A percentile compares a stretch with the other conserved stretches of the same genome.
These are phyloP conservation scores for Verasper variegatus DNA, from an alignment of 2,113 vertebrate genomes.

Conservation along the genomic window DNA sequence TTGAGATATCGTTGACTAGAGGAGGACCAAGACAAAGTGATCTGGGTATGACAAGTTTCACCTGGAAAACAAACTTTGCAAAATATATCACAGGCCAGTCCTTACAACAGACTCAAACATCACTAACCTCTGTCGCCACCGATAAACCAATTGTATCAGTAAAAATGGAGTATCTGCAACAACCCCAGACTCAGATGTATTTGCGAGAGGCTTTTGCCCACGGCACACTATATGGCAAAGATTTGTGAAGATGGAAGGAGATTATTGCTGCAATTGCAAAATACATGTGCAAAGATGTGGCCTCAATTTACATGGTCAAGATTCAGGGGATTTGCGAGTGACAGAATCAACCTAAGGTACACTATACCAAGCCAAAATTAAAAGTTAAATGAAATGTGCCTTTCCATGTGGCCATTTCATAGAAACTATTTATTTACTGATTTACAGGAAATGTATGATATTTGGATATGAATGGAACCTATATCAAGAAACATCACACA, in stretches of 20 bases:
- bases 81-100: too few relatives aligned
- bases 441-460: not conserved
- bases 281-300: not conserved
- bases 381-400: too few relatives aligned
- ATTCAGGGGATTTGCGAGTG: not conserved
- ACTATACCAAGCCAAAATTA: too few relatives aligned
- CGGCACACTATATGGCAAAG: not conserved
- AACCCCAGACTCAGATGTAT: not conserved
- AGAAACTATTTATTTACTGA: too few relatives aligned
- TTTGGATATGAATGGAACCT: not conserved
- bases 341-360: not conserved
- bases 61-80: too few relatives aligned
- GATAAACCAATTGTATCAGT: not conserved
- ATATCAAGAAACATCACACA: not conserved
- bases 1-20: too few relatives aligned
- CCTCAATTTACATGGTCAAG: not conserved
- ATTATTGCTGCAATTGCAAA: not conserved
- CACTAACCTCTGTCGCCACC: too few relatives aligned
- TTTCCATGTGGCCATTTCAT: too few relatives aligned
- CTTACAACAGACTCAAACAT: too few relatives aligned
- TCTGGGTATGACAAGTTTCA: too few relatives aligned
- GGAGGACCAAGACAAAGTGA: too few relatives aligned
- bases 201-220: not conserved
- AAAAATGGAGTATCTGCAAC: not conserved
- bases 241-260: not conserved